These are phyloP conservation scores for Fulica atra DNA, from an alignment of 2,113 vertebrate genomes.

Conservation along the genomic window DNA sequence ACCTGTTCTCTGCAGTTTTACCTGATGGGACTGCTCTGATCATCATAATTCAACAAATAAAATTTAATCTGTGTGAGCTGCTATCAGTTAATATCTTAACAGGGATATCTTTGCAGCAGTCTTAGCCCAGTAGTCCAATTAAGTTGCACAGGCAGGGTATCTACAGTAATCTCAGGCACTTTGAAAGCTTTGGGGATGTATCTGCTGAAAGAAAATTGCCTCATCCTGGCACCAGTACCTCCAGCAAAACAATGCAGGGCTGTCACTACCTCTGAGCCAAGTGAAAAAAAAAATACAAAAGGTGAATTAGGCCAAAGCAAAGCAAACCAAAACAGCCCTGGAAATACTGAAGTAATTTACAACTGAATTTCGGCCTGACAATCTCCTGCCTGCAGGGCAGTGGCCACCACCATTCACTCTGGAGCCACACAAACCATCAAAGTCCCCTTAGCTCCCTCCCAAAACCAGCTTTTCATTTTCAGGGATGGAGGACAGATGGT, in stretches of 20 bases:
- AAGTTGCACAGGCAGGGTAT: neutral
- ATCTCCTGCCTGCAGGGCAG: neutral
- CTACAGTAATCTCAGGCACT: slow-evolving; percentile 16
- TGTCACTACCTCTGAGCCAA: neutral
- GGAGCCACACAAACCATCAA: neutral
- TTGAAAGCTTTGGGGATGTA: neutral
- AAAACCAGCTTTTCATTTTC: neutral
- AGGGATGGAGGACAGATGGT: neutral
- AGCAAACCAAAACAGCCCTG: neutral
- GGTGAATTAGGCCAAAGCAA: neutral
- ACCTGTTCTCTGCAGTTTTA: neutral
- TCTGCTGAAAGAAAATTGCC: neutral
- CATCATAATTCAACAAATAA: neutral
- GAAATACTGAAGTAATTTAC: slow-evolving; percentile 2
- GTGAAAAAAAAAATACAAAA: neutral
- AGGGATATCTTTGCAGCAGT: neutral
- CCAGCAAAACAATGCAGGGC: neutral
- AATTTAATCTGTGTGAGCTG: neutral
- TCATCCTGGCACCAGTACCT: neutral
- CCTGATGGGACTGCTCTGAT: slow-evolving; percentile 18
- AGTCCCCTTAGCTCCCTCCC: neutral
- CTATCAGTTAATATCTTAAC: neutral
- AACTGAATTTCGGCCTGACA: neutral
- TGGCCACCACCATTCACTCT: neutral
- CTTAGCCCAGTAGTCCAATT: neutral